These are phyloP conservation scores for Acanthurus leucopareius DNA, from an alignment of 2,797 vertebrate species.

Conservation along the genomic window DNA sequence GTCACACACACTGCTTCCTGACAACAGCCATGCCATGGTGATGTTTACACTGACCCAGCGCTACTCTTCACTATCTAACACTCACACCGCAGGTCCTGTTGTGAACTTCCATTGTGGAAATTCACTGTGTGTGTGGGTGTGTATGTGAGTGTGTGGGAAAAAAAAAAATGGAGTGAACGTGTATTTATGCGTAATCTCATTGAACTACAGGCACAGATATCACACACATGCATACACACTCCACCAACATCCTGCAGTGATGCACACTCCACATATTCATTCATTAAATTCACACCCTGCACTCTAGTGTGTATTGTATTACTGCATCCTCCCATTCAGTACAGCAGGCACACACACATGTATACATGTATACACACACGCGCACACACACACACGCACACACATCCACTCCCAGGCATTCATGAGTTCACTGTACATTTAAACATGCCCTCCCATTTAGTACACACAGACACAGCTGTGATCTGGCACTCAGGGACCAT, in stretches of 20 bases:
- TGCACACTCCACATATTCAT: constrained; percentile 74
- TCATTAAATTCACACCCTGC: constrained; percentile 82
- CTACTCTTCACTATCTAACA: constrained; percentile 54
- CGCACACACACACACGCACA: constrained; percentile 38
- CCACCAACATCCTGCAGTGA: constrained; percentile 63
- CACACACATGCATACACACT: constrained; percentile 47
- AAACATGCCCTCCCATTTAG: constrained; percentile 81
- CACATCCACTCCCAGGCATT: constrained; percentile 69
- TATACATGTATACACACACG: constrained; percentile 32
- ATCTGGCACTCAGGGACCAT: constrained; percentile 84
- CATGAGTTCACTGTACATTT: constrained; percentile 81
- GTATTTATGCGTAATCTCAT: constrained; percentile 35
- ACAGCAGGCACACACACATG: constrained; percentile 41
- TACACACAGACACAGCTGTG: constrained; percentile 84
- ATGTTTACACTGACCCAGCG: constrained; percentile 80
- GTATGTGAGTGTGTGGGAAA: constrained; percentile 12
- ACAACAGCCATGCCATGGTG: constrained; percentile 80
- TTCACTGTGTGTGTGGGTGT: constrained; percentile 15
- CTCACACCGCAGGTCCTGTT: constrained; percentile 43
- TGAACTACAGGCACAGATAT: constrained; percentile 49
- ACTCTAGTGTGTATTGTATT: constrained; percentile 77
- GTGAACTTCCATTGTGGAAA: constrained; percentile 58
- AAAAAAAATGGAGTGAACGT: not conserved
- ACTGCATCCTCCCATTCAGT: constrained; percentile 83
- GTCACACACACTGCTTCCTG: constrained; percentile 84